Base-by-base conservation (phyloP, 2,888 invertebrate species). In the Eupithecia pulchellata region DNA sequence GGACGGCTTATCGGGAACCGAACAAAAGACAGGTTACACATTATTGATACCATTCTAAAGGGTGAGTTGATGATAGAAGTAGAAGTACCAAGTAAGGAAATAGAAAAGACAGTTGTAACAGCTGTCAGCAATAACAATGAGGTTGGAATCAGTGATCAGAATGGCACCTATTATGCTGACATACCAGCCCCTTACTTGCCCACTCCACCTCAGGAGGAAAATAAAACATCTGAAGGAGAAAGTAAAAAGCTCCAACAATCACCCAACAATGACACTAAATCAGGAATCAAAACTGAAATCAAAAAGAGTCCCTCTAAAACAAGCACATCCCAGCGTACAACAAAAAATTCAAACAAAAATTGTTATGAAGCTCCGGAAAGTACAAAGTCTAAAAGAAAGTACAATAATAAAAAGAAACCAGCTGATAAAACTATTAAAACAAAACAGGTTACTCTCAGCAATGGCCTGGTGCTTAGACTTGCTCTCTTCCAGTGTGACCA, bases 401-500 rank as follows among this genome's bases (percentile, higher is more conserved):
- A 47, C 11, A 9, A 4, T 66, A 58, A 34, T 20, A 73, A 74
- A 58, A 74, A 70, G 69, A 77, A 75, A 69, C 69, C 73, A 57
- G 64, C 57, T 68, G 64, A 65, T 62, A 72, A 75, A 70, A 68
- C 69, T 20, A 67, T 65, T 6, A 79, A 78, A 76, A 75, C 79
- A 27, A 82, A 79, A 71, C 79, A 82, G 72, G 77, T 82, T 6
- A 81, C 77, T 27, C 71, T 88, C 9, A 83, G 81, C 66, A 86
- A 86, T 68, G 87, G 83, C 47, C 76, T 82, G 20, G 82, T 86
- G n/a, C 69, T 86, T 64, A 82, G 80, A 58, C 71, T 85, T 39
- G 73, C 81, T 13, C 66, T 82, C 52, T 89, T 84, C 79, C 82
- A 88, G 73, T 97, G 97, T 89, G 94, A 95, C 68, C 89, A 95